Percentiles rank a stretch among this genome's conserved stretches.
Evolutionary conservation across 2,888 invertebrate species (phyloP).

Genomic region (Cataglyphis livida): DNA sequence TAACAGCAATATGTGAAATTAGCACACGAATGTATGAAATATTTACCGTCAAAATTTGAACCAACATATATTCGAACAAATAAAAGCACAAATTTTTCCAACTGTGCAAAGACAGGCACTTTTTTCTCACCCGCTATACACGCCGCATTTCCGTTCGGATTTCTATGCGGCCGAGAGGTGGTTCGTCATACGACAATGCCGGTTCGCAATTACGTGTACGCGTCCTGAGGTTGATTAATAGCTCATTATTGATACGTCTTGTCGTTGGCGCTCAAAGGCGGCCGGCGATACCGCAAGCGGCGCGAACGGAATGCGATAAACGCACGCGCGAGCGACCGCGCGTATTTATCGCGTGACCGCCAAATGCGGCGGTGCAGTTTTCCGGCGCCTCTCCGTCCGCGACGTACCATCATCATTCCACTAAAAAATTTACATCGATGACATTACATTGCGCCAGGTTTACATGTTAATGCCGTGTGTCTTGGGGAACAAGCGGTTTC

Average conservation of each 20-base stretch:
- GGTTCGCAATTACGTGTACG: slow-evolving; percentile 53
- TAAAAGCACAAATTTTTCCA: too few species aligned
- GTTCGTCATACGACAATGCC: slow-evolving; percentile 47
- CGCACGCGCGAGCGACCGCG: slow-evolving; percentile 14
- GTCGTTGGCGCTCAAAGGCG: slow-evolving; percentile 47
- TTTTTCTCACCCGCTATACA: slow-evolving; percentile 46
- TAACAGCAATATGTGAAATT: too few species aligned
- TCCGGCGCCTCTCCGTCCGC: slow-evolving; percentile 8
- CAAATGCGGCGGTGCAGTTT: slow-evolving; percentile 30
- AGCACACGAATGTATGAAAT: too few species aligned
- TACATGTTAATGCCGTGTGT: slow-evolving; percentile 18
- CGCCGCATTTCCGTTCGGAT: slow-evolving; percentile 12
- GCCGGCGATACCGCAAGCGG: slow-evolving; percentile 39
- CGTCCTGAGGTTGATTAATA: slow-evolving; percentile 58
- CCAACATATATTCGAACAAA: too few species aligned
- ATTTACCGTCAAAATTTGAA: too few species aligned
- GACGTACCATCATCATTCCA: neutral
- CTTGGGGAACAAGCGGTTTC: slow-evolving; percentile 46
- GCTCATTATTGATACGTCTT: slow-evolving; percentile 60
- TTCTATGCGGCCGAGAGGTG: slow-evolving; percentile 41
- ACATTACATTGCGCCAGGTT: neutral
- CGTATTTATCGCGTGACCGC: slow-evolving; percentile 24
- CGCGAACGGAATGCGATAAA: slow-evolving; percentile 44
- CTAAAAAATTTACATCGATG: slow-evolving; percentile 36
- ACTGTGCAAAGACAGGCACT: neutral